Base-by-base conservation (phyloP, 1,140 invertebrate genomes). In the Hydropsyche tenuis region DNA sequence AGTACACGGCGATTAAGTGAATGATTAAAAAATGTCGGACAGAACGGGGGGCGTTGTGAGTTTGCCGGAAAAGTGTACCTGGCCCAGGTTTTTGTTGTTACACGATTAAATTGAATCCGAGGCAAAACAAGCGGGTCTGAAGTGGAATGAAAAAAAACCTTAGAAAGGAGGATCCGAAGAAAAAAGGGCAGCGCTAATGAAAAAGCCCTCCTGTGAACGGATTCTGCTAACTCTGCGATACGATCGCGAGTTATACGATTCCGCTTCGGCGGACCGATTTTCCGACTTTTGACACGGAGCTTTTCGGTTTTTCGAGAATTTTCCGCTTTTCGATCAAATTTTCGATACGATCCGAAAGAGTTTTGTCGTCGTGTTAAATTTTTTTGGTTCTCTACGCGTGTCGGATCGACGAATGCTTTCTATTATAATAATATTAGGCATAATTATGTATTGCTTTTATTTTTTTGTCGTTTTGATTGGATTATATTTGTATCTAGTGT, bases 51-150 rank as follows among this genome's bases (percentile, higher is more conserved):
- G 3, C 3, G 3, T 20, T 20, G 20, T 4, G 20, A 51, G 30
- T 46, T 20, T 4, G 18, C 9, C 18, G 3, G 4, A 9, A 37
- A 37, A 37, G 3, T 37, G 30, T 37, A 37, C 30, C 30, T 37
- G 30, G 30, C 3, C 9, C 3, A 9, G 30, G 46, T 56, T 37
- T 70, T 70, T 56, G 51, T 53, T 70, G 46, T 56, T 70, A 56
- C 69, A 53, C 46, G 5, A 20, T 70, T 27, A 70, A 70, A 70
- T 70, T 70, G 20, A 70, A 70, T 70, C n/a, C 9, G 51, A 70
- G 46, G 4, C 30, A 37, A 37, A 37, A 37, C 30, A 37, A 37
- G 30, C 30, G 9, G 9, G 30, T 37, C 30, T 4, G 22, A 70
- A 53, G 53, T 53, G n/a, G 20, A 51, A 37, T 16, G 48, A 56